Base-by-base conservation (phyloP, 2,888 invertebrate species). In the Operophtera brumata region DNA sequence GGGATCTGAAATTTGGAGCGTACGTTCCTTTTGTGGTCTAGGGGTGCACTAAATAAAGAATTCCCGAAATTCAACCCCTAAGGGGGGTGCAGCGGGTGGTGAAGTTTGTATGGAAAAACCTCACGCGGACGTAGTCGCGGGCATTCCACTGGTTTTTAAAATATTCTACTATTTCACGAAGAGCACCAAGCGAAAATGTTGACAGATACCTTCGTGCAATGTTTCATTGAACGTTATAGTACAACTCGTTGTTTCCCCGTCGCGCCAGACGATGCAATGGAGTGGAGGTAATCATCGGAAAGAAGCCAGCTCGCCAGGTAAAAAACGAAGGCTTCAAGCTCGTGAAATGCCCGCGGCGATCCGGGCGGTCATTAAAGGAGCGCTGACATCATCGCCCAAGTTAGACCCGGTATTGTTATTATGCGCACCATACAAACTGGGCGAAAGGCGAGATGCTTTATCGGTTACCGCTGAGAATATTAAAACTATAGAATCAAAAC, bases 311-410 rank as follows among this genome's bases (percentile, higher is more conserved):
- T 64, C 67, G 69, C 65, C 68, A 64, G 62, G 62, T 64, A 66
- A 70, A 76, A 73, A 70, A 73, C 59, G 69, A 69, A 70, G 69
- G 65, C n/a, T n/a, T n/a, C n/a, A n/a, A n/a, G n/a, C 72, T 79
- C 73, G 77, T 73, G 80, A 80, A 81, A 74, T 75, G 82, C 80
- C 78, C 66, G 74, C 70, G 78, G 83, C 82, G 70, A 72, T 67
- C 62, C 65, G 65, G 54, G 67, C 74, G 71, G 70, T 78, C 81
- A 77, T 82, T 83, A 82, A 79, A 81, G 82, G 80, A 80, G 75
- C 70, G 72, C 86, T 90, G 90, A 90, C 90, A 90, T 90, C 90
- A 90, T 82, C 89, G 86, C 78, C 82, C 57, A 78, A 83, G 72
- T 85, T 82, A 80, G 79, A 74, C 59, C 71, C 59, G 67, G 70